These are phyloP conservation scores for Calycopis cecrops DNA, from an alignment of 1,140 invertebrate species.

Conservation along the genomic window DNA sequence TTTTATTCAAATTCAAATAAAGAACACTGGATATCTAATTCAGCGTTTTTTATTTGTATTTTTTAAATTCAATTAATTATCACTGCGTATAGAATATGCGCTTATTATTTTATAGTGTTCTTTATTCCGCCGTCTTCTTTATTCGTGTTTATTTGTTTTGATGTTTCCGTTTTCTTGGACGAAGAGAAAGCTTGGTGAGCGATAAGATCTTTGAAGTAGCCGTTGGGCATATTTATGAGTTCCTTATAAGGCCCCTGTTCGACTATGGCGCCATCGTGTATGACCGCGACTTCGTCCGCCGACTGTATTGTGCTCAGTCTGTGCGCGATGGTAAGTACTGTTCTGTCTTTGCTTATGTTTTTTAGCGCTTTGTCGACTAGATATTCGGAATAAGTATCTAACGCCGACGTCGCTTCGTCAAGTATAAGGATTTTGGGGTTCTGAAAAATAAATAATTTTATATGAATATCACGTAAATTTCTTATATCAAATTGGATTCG, in stretches of 20 bases:
- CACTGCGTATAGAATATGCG: too few species aligned
- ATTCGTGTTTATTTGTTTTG: too few species aligned
- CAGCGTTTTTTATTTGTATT: too few species aligned
- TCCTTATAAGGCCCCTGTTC: slow-evolving; percentile 88
- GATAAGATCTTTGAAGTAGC: slow-evolving; percentile 58
- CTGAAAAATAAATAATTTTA: slow-evolving; percentile 61
- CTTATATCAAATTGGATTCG: too few species aligned
- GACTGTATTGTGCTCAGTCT: slow-evolving; percentile 94
- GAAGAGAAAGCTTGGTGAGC: slow-evolving; percentile 49
- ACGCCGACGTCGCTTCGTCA: slow-evolving; percentile 93
- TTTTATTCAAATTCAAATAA: too few species aligned
- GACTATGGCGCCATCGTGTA: slow-evolving; percentile 86
- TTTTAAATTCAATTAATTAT: too few species aligned
- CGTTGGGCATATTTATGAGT: slow-evolving; percentile 50
- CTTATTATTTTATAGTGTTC: too few species aligned
- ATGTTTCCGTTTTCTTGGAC: background rate
- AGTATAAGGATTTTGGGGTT: slow-evolving; percentile 89
- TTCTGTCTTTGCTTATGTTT: slow-evolving; percentile 84
- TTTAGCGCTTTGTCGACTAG: slow-evolving; percentile 92
- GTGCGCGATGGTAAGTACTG: slow-evolving; percentile 95
- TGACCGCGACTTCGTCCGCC: slow-evolving; percentile 92
- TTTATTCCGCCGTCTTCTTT: too few species aligned
- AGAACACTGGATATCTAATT: too few species aligned
- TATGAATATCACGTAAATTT: background rate
- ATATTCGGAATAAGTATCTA: slow-evolving; percentile 93